Evolutionary conservation across 2,888 invertebrate species (phyloP).

Genomic region (Tryphoninae sp.): DNA sequence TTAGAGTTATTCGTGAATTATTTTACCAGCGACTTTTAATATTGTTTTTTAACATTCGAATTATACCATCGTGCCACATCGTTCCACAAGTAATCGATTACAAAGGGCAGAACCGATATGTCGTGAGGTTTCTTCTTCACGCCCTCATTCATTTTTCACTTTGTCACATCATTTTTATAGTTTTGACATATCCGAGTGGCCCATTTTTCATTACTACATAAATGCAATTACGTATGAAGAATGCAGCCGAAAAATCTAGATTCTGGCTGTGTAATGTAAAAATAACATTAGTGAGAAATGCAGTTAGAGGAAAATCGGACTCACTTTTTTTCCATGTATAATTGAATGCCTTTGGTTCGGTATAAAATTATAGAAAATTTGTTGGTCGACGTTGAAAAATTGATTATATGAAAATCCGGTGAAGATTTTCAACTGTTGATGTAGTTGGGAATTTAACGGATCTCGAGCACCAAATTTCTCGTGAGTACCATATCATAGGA

Average conservation of each 20-base stretch:
- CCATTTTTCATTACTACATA: neutral
- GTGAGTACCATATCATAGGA: conserved; percentile 5
- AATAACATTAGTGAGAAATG: neutral
- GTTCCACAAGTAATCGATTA: neutral
- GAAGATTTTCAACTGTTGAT: neutral
- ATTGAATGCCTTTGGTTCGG: neutral
- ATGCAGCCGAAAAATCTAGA: neutral
- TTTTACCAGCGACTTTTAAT: neutral
- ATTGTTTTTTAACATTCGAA: neutral
- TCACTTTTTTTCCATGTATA: neutral
- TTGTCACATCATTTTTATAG: neutral
- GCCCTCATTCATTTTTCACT: neutral
- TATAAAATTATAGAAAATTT: neutral
- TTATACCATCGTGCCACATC: neutral
- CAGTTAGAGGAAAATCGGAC: neutral
- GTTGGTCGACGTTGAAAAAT: neutral
- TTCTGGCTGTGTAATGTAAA: neutral
- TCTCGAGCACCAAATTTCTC: neutral
- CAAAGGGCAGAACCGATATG: neutral
- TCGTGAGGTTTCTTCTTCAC: neutral
- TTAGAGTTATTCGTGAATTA: neutral
- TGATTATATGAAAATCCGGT: neutral
- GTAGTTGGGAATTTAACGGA: neutral
- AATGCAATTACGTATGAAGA: neutral
- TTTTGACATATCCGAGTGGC: neutral